A percentile compares a stretch with the other conserved stretches of the same genome.
phyloP scores from a whole-genome alignment of 2,113 vertebrate genomes.

The Esox niger region DNA sequence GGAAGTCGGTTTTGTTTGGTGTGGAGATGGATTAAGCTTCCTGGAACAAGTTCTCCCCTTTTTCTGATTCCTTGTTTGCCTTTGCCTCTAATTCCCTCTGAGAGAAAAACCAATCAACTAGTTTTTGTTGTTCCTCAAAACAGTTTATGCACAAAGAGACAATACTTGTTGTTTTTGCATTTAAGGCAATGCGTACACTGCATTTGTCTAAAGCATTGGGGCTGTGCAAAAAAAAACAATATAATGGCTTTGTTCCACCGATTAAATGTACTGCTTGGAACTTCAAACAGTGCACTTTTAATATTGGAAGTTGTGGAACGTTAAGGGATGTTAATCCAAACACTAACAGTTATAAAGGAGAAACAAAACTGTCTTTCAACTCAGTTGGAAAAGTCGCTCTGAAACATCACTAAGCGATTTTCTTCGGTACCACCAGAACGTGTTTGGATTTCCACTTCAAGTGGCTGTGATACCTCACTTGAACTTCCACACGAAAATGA shows the following conservation, averaged over 20 bases:
- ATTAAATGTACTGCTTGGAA: not conserved
- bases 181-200: not conserved
- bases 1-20: not conserved
- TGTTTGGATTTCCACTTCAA: not conserved
- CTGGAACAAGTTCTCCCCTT: not conserved
- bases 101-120: not conserved
- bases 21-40: conserved; percentile 4
- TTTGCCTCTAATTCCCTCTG: not conserved
- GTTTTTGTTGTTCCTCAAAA: conserved; percentile 2
- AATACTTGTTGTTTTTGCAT: not conserved
- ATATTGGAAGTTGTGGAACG: not conserved
- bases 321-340: not conserved
- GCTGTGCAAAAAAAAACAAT: not conserved
- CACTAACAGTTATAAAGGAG: not conserved
- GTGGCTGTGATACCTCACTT: not conserved
- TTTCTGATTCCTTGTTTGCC: not conserved
- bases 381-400: not conserved
- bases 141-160: not conserved
- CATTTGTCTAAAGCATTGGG: not conserved
- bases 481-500: not conserved
- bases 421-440: not conserved
- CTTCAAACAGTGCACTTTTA: not conserved
- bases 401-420: not conserved
- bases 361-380: too few relatives aligned
- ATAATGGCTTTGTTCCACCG: conserved; percentile 2